Evolutionary conservation across 2,888 invertebrate genomes (phyloP).

Genomic region (Phalangium opilio): DNA sequence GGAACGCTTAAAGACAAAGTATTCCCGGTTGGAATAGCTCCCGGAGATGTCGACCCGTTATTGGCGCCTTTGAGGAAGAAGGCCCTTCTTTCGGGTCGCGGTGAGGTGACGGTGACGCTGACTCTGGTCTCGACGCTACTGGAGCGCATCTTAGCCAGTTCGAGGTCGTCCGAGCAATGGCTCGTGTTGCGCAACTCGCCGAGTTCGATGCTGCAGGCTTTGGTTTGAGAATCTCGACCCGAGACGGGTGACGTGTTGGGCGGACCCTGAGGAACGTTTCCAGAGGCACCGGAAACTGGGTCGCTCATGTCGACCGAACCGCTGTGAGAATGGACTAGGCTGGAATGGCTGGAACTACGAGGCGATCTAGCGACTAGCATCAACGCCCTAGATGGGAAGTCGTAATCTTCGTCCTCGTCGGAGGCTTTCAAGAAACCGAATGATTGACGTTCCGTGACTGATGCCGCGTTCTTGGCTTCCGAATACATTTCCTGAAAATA

Average conservation of each 20-base stretch:
- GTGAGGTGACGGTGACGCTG: conserved; percentile 25
- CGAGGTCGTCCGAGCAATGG: conserved; percentile 9
- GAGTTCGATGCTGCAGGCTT: conserved; percentile 43
- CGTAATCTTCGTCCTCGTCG: conserved; percentile 23
- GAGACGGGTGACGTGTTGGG: too few species aligned
- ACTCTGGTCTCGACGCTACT: conserved; percentile 9
- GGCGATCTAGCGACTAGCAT: conserved; percentile 27
- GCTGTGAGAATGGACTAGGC: conserved; percentile 53
- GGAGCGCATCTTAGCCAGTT: conserved; percentile 4
- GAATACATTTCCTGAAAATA: conserved; percentile 2
- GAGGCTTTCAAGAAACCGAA: conserved; percentile 7
- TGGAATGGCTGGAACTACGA: conserved; percentile 41
- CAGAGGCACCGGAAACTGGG: not conserved
- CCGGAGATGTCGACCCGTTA: not conserved
- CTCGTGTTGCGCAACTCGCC: conserved; percentile 38
- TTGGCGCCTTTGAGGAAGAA: conserved; percentile 15
- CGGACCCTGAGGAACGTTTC: not conserved
- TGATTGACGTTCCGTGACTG: not conserved
- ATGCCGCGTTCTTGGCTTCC: conserved; percentile 1
- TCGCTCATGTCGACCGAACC: conserved; percentile 16
- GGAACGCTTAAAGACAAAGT: conserved; percentile 50
- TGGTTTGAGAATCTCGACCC: conserved; percentile 28
- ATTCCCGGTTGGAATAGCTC: conserved; percentile 30
- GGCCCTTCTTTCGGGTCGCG: conserved; percentile 24
- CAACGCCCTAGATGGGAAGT: conserved; percentile 22